Base-by-base conservation (phyloP, 2,113 vertebrate genomes). In the Sander lucioperca region DNA sequence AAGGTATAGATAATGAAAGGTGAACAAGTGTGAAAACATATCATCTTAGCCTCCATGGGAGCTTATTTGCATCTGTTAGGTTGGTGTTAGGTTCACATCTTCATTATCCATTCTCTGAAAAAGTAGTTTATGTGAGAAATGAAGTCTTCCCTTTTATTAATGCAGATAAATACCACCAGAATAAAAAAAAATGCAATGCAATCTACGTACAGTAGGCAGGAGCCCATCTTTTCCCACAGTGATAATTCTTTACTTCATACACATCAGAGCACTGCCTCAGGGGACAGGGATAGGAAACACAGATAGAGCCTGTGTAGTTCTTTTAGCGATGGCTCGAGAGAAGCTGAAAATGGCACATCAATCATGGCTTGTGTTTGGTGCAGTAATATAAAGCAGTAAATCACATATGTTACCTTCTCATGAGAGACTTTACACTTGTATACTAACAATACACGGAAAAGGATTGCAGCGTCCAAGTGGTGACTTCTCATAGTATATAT, bases 181-280 rank as follows among this genome's bases (percentile, higher is more conserved):
- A 76, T 72, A 51, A 66, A 51, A 51, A 65, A 80, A 75, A 69
- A 63, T 25, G 33, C 30, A 58, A 36, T 67, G 58, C 57, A 86
- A 82, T 79, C 51, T 59, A 77, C 65, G 59, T 79, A 82, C 70
- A 84, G 79, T 70, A 59, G 72, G 70, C 75, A 77, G 73, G 75
- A 66, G 85, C 53, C 79, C 75, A 79, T 88, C 70, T 76, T 79
- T 71, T 73, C 62, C 74, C 63, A 83, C 25, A 81, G 78, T 78
- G 79, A 86, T 86, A 86, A 89, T 86, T 85, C 86, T 81, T 87
- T 66, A 83, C 77, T 89, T 91, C 69, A 86, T 82, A 84, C 90
- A 84, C 90, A 89, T 93, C 88, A 84, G 78, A 91, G 76, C 78
- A 0, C 27, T n/a, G 89, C 90, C 92, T 88, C 86, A 1, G 82